Percentiles rank a stretch among this genome's conserved stretches.
These are phyloP conservation scores for Dinoponera quadriceps DNA, from an alignment of 1,140 invertebrate species.

Conservation along the genomic window DNA sequence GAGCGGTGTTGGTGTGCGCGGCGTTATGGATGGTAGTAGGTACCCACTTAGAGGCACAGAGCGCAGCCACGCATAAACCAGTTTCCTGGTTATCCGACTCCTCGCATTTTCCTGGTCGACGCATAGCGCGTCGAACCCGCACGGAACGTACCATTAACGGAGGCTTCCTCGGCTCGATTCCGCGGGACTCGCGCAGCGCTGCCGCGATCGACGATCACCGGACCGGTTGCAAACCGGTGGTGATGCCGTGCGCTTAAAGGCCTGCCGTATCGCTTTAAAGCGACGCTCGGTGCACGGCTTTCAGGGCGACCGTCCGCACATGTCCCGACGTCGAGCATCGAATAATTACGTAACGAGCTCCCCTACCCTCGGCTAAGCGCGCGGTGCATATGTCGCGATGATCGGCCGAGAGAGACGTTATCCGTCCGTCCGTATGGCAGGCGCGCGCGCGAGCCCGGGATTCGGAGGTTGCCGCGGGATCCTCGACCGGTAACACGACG, in stretches of 20 bases:
- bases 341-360: constrained; percentile 72
- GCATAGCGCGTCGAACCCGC: constrained; percentile 76
- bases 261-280: constrained; percentile 62
- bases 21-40: constrained; percentile 70
- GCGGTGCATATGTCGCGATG: not conserved
- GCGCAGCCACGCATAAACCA: constrained; percentile 83
- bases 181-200: constrained; percentile 43
- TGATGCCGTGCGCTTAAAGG: constrained; percentile 61
- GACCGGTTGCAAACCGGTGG: constrained; percentile 49
- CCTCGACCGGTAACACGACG: constrained; percentile 30
- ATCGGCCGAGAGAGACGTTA: constrained; percentile 52
- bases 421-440: constrained; percentile 49
- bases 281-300: constrained; percentile 25
- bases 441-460: not conserved
- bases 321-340: constrained; percentile 51
- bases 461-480: constrained; percentile 24
- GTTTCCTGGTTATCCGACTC: constrained; percentile 84
- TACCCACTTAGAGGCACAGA: constrained; percentile 75
- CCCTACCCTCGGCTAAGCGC: not conserved
- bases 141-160: constrained; percentile 80
- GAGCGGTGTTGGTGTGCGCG: constrained; percentile 68
- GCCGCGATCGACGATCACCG: constrained; percentile 67
- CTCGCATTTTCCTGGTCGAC: constrained; percentile 80
- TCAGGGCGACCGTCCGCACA: constrained; percentile 1
- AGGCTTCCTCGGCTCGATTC: constrained; percentile 72